These are phyloP conservation scores for Carcharodon carcharias DNA, from an alignment of 2,797 vertebrate species.

Conservation along the genomic window DNA sequence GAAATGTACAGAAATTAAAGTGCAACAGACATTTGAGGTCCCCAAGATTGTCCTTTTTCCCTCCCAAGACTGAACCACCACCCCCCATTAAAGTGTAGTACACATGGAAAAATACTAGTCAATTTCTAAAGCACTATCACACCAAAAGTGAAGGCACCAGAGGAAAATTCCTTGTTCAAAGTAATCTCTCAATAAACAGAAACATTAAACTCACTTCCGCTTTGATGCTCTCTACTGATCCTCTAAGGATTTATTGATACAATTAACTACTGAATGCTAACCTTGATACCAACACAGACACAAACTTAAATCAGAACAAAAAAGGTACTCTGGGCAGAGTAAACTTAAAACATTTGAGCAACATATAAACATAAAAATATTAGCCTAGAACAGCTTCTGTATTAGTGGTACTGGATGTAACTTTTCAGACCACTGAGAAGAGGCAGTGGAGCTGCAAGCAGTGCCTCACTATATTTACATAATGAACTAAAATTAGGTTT, in stretches of 20 bases:
- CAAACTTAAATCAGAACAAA: not conserved
- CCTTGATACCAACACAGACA: not conserved
- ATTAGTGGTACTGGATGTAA: not conserved
- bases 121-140: not conserved
- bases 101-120: not conserved
- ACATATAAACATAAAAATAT: not conserved
- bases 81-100: not conserved
- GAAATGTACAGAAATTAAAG: not conserved
- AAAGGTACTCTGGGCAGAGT: not conserved
- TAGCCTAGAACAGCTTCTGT: not conserved
- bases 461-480: not conserved
- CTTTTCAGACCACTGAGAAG: not conserved
- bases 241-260: not conserved
- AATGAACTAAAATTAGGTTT: not conserved
- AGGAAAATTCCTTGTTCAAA: not conserved
- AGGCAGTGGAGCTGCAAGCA: not conserved
- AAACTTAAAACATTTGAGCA: slow-evolving; percentile 3
- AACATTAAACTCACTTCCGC: not conserved
- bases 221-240: not conserved
- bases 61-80: not conserved
- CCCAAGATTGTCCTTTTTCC: not conserved
- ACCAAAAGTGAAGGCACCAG: not conserved
- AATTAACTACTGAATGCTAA: not conserved
- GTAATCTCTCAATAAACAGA: not conserved
- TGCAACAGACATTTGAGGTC: not conserved